Base-by-base conservation (phyloP, 2,113 vertebrate species). In the Morone chrysops region DNA sequence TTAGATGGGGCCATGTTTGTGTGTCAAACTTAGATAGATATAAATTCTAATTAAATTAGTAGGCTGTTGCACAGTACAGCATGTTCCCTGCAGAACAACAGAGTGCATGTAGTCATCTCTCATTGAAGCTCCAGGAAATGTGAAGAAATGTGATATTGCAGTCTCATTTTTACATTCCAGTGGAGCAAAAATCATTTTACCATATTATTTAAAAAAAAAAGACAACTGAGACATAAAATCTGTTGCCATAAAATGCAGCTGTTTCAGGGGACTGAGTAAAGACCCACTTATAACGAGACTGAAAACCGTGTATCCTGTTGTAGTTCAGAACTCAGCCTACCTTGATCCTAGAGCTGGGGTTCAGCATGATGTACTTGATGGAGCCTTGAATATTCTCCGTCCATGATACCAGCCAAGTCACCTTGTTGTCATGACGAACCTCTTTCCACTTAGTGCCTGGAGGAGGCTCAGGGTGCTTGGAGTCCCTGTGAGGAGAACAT, bases 361-460 rank as follows among this genome's bases (percentile, higher is more conserved):
- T 99, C 83, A 99, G 92, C 98, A 99, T 99, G 82, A 99, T 98
- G 89, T 99, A 99, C 85, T 99, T 99, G 93, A 98, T 99, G 60
- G 97, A 98, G 45, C 97, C 97, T 74, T 99, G 98, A 85, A 99
- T 99, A 90, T 99, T 99, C 88, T 99, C 98, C 13, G 98, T 99
- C 98, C 98, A 99, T 2, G 97, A 99, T 71, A 98, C 98, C 86
- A 99, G 92, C 98, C 98, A 99, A 43, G 98, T 99, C 85, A 99
- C 98, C 78, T 99, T 99, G 92, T 98, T 99, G 91, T 99, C 98
- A 89, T 99, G 97, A 51, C 98, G 95, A 72, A 99, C 94, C 83
- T 99, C 98, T 93, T 99, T 99, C 98, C 98, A 99, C 91, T 96
- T 99, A 74, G 97, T 98, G 80, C 98, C 98, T 70, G 96, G 92